Conservation (phyloP, 1,140 invertebrate genomes). For the Pseudomyrmex pallidus region DNA sequence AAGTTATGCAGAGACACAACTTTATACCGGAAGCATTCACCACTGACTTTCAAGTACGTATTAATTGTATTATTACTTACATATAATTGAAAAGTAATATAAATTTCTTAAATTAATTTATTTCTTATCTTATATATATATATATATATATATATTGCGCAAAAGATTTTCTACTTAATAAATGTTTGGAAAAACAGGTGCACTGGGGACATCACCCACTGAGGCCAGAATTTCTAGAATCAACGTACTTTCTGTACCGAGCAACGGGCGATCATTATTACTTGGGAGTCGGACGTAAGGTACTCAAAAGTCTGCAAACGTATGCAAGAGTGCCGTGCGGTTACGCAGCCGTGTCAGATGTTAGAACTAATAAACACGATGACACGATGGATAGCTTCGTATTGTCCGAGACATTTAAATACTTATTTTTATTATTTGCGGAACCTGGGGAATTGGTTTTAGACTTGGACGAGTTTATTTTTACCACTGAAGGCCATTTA, state of each 20-base stretch:
- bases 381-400: conserved; percentile 99
- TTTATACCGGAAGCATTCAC: conserved; percentile 99
- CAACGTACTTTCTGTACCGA: conserved; percentile 98
- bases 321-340: conserved; percentile 97
- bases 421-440: conserved; percentile 97
- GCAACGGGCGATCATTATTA: conserved; percentile 98
- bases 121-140: too few species aligned
- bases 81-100: too few species aligned
- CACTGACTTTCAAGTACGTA: conserved; percentile 93
- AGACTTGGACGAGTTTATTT: conserved; percentile 98
- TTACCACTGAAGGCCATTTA: conserved; percentile 98
- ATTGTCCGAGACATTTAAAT: conserved; percentile 98
- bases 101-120: too few species aligned
- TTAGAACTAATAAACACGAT: conserved; percentile 94
- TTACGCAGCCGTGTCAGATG: conserved; percentile 98
- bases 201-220: conserved; percentile 99
- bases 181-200: conserved; percentile 86
- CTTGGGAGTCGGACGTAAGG: conserved; percentile 95
- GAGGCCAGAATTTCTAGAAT: conserved; percentile 98
- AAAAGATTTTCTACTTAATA: too few species aligned
- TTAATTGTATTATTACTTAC: not conserved
- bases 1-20: conserved; percentile 98
- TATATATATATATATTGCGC: too few species aligned
- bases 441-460: conserved; percentile 94
- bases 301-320: conserved; percentile 95